Percentiles rank a stretch among this genome's conserved stretches.
Evolutionary conservation across 2,888 invertebrate genomes (phyloP).

Genomic region (Margaritifera margaritifera): DNA sequence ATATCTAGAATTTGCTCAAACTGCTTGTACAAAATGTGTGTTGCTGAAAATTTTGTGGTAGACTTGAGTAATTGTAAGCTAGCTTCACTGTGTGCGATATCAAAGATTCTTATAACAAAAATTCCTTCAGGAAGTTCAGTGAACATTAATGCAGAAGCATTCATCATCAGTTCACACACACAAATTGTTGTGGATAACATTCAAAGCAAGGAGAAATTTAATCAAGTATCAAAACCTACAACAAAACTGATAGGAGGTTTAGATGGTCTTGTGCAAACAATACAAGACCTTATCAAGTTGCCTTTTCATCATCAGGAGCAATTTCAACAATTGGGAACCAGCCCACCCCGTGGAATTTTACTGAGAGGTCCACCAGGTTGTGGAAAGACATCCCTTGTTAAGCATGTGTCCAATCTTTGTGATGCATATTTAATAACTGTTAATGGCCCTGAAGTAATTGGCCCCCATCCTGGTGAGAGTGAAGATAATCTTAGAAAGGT

Average conservation of each 20-base stretch:
- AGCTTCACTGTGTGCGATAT: slow-evolving; percentile 51
- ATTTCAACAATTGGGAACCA: slow-evolving; percentile 27
- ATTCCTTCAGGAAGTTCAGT: slow-evolving; percentile 5
- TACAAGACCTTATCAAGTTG: slow-evolving; percentile 50
- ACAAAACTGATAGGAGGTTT: slow-evolving; percentile 49
- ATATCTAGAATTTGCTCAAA: slow-evolving; percentile 37
- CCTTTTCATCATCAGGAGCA: slow-evolving; percentile 28
- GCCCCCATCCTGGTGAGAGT: slow-evolving; percentile 76
- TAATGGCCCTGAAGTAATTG: slow-evolving; percentile 73
- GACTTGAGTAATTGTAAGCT: slow-evolving; percentile 39
- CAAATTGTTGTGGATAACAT: slow-evolving; percentile 39
- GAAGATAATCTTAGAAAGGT: slow-evolving; percentile 74
- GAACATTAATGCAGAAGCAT: slow-evolving; percentile 11
- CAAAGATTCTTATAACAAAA: slow-evolving; percentile 38
- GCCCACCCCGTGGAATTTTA: slow-evolving; percentile 54
- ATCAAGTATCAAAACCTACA: slow-evolving; percentile 19
- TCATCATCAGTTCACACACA: slow-evolving; percentile 40
- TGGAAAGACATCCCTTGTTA: slow-evolving; percentile 80
- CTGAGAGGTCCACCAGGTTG: slow-evolving; percentile 67
- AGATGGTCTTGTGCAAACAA: slow-evolving; percentile 36
- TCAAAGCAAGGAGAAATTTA: slow-evolving; percentile 54
- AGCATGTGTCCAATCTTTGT: slow-evolving; percentile 74
- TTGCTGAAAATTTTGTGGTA: slow-evolving; percentile 33
- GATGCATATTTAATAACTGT: slow-evolving; percentile 74
- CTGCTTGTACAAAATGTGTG: slow-evolving; percentile 41